Evolutionary conservation across 2,888 invertebrate genomes (phyloP), one percentile per base, ranked within the genome.

Genomic region (Dicycla oo): DNA sequence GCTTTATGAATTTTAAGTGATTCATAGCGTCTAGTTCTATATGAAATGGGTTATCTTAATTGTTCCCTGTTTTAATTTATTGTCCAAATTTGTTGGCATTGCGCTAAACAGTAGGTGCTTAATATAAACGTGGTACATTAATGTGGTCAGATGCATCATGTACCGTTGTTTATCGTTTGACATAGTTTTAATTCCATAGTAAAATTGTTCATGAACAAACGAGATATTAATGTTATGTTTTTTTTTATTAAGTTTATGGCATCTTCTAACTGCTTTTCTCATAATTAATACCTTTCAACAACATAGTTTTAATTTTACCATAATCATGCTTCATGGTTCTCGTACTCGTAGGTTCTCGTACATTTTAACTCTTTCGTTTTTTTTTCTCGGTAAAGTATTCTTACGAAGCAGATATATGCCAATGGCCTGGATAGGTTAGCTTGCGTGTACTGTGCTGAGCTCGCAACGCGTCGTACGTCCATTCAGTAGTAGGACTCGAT

Each of bases 41-140:
- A 87, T 87, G 75, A 89, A 89, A 89, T 85, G 88, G 80, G 88
- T 92, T 94, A 94, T 94, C 94, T 94, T 90, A 93, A 94, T 90
- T 90, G 88, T 86, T 82, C 86, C 86, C 81, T 80, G 75, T 65
- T 79, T 86, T 89, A 89, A 89, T 89, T 89, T 88, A 88, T 78
- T 81, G 80, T 78, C 75, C 76, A 85, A 83, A 86, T 84, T 86
- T 84, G 86, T 81, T 84, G 81, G 73, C 73, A 65, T 78, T 81
- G 66, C 71, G 76, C 81, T 83, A 79, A 85, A 86, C 83, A 78
- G 83, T 80, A 73, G 79, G 80, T 78, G 75, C 80, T 84, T 86
- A 84, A 84, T 82, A 81, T 80, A 69, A 79, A 75, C 58, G 76
- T 73, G 64, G 79, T 83, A 84, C 85, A 79, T 88, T 83, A 82